These are phyloP conservation scores for Gallinago jamesoni DNA, from an alignment of 2,113 vertebrate genomes.

Conservation along the genomic window DNA sequence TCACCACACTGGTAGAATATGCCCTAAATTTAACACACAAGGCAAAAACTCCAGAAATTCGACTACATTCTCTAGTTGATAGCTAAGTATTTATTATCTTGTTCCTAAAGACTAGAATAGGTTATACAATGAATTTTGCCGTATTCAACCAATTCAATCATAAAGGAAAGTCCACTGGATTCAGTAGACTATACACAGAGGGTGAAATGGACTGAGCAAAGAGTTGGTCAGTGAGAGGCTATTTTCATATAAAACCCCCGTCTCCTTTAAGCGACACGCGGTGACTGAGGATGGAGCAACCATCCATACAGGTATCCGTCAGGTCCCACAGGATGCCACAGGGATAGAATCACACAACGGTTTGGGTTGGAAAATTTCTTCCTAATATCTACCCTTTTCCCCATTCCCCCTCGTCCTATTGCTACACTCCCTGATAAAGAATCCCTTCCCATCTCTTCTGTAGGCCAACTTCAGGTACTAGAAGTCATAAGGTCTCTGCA, in stretches of 20 bases:
- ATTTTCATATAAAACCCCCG: background rate
- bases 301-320: background rate
- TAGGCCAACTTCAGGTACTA: no score
- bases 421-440: no score
- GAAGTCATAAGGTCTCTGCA: no score
- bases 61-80: background rate
- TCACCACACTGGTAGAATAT: background rate
- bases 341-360: background rate
- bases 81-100: conserved; percentile 9
- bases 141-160: background rate
- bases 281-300: background rate
- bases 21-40: conserved; percentile 34
- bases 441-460: no score
- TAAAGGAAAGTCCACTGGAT: background rate
- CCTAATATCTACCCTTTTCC: no score
- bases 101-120: background rate
- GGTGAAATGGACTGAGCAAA: background rate
- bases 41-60: background rate
- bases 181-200: background rate
- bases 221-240: background rate
- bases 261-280: background rate
- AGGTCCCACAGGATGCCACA: background rate
- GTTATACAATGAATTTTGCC: background rate
- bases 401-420: no score
- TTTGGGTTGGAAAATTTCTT: background rate